phyloP scores from a whole-genome alignment of 2,888 invertebrate genomes.

The Trissolcus brochymenae region DNA sequence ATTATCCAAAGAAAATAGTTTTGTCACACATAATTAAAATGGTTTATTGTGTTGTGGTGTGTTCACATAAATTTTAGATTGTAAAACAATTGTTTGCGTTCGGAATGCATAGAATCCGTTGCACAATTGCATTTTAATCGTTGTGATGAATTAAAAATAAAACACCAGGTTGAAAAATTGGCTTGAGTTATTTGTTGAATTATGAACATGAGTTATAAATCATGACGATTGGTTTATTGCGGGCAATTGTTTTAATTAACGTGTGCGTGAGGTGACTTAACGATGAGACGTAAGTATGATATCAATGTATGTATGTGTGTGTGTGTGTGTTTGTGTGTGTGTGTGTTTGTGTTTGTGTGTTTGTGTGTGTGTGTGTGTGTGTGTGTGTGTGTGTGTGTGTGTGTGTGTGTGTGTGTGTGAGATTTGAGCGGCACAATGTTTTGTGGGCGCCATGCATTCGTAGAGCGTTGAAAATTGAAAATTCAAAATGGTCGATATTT shows the following conservation, averaged over 20 bases:
- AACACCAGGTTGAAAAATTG: slow-evolving; percentile 12
- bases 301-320: slow-evolving; percentile 4
- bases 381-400: slow-evolving; percentile 14
- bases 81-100: no score
- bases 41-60: no score
- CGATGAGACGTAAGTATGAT: slow-evolving; percentile 13
- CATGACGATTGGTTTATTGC: slow-evolving; percentile 1
- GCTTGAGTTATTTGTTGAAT: no score
- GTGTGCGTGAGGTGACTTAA: slow-evolving; percentile 9
- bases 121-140: no score
- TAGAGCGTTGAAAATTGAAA: slow-evolving; percentile 77
- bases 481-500: slow-evolving; percentile 77
- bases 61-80: no score
- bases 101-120: no score
- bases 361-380: no score
- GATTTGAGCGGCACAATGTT: slow-evolving; percentile 10
- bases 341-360: no score
- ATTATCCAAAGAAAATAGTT: no score
- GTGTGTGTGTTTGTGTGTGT: no score
- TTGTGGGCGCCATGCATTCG: slow-evolving; percentile 48
- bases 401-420: slow-evolving; percentile 15
- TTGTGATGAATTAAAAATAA: background rate
- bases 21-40: no score
- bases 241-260: slow-evolving; percentile 16
- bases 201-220: no score